Conservation (phyloP, 2,113 vertebrate species). For the Toxotes chatareus region DNA sequence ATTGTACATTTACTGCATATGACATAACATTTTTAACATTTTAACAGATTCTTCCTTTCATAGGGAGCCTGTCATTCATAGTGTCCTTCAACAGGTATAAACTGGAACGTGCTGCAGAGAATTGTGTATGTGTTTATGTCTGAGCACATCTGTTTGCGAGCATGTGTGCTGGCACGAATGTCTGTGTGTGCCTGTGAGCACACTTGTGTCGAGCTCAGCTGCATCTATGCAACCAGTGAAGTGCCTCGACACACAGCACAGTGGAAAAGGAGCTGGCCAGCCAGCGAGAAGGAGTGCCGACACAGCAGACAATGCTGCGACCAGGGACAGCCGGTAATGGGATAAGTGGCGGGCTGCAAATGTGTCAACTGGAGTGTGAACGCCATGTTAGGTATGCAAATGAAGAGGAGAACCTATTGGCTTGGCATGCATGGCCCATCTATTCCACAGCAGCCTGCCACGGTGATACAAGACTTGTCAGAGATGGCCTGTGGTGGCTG, state of each 20-base stretch:
- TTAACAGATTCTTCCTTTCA: neutral
- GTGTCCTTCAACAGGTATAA: neutral
- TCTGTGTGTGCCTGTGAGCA: conserved; percentile 7
- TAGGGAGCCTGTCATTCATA: neutral
- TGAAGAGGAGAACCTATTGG: conserved; percentile 64
- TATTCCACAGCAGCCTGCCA: conserved; percentile 55
- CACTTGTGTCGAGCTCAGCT: conserved; percentile 32
- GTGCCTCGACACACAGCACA: conserved; percentile 27
- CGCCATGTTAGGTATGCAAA: conserved; percentile 79
- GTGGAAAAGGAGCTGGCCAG: conserved; percentile 50
- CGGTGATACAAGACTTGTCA: conserved; percentile 48
- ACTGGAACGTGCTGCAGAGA: conserved; percentile 2
- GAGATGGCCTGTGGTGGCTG: conserved; percentile 40
- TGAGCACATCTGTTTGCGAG: neutral
- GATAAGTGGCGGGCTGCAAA: conserved; percentile 81
- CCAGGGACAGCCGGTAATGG: conserved; percentile 75
- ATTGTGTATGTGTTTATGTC: neutral
- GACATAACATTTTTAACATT: neutral
- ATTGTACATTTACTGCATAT: neutral
- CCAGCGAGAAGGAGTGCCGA: conserved; percentile 66
- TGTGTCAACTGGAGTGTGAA: conserved; percentile 81
- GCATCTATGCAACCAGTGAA: conserved; percentile 49
- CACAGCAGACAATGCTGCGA: conserved; percentile 71
- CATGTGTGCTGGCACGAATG: conserved; percentile 5
- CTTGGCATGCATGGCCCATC: conserved; percentile 60